A percentile compares a stretch with the other conserved stretches of the same genome.
Conservation (phyloP, 2,888 invertebrate species). For the Sinhomidia bicolor region DNA sequence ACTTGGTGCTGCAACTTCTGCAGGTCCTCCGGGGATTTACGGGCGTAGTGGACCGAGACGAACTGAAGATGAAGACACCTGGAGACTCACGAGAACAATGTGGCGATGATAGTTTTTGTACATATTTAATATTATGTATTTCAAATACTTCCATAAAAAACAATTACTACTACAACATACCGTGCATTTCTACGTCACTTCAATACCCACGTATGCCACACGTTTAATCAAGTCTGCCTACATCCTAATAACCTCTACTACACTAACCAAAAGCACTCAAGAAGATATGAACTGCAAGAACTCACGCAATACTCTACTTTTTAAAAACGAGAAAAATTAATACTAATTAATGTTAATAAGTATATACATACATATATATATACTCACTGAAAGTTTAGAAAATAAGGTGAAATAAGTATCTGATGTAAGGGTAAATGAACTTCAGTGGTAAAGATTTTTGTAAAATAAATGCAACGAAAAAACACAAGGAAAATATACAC, state of each 20-base stretch:
- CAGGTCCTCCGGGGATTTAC: conserved; percentile 59
- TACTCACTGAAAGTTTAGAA: background rate
- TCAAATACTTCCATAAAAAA: background rate
- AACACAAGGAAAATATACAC: too few relatives aligned
- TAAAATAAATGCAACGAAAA: background rate
- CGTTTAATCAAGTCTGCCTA: conserved; percentile 12
- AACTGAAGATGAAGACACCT: conserved; percentile 68
- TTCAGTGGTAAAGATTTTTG: background rate
- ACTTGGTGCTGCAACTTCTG: conserved; percentile 10
- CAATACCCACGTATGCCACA: background rate
- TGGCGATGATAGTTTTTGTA: conserved; percentile 73
- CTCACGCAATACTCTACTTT: background rate
- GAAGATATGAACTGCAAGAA: conserved; percentile 11
- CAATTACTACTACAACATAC: background rate
- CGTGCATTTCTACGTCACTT: conserved; percentile 1
- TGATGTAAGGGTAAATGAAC: background rate
- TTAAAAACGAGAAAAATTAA: too few relatives aligned
- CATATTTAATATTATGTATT: conserved; percentile 25
- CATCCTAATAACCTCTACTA: background rate
- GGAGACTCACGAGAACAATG: conserved; percentile 76
- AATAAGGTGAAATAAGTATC: background rate
- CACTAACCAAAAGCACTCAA: conserved; percentile 37
- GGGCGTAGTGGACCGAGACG: conserved; percentile 65
- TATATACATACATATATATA: background rate
- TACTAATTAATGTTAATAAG: background rate